phyloP scores from a whole-genome alignment of 2,888 invertebrate species.

The Megamerina dolium region DNA sequence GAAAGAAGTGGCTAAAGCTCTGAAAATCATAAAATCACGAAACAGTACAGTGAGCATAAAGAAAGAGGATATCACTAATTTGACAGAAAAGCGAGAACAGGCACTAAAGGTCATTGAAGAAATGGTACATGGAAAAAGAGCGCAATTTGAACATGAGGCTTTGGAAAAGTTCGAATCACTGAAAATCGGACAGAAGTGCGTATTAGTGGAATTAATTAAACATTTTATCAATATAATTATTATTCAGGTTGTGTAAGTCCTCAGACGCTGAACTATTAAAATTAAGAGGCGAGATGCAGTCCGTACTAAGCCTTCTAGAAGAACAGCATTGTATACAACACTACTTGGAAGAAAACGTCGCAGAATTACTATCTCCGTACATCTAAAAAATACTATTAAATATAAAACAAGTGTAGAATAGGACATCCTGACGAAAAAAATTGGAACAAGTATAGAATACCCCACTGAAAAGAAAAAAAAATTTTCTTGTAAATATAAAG shows the following conservation, averaged over 20 bases:
- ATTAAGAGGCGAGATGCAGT: not conserved
- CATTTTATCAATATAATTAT: no score
- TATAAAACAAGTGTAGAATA: no score
- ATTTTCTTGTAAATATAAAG: no score
- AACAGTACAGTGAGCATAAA: not conserved
- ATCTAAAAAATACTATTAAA: no score
- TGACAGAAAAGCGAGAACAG: conserved; percentile 1
- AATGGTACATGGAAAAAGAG: not conserved
- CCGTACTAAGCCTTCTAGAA: not conserved
- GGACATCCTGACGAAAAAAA: no score
- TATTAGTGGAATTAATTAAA: no score
- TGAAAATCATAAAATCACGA: not conserved
- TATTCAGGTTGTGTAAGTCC: no score
- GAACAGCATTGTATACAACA: not conserved
- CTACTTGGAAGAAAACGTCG: conserved; percentile 1
- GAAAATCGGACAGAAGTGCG: conserved; percentile 1
- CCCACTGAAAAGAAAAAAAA: no score
- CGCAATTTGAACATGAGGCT: conserved; percentile 4
- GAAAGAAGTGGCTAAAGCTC: not conserved
- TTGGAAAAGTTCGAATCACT: not conserved
- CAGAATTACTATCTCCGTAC: no score
- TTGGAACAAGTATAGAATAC: no score
- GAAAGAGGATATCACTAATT: not conserved
- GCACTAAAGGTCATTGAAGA: not conserved
- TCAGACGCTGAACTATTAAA: no score